Conservation (phyloP, 2,888 invertebrate genomes). For the Galerucella nymphaeae region DNA sequence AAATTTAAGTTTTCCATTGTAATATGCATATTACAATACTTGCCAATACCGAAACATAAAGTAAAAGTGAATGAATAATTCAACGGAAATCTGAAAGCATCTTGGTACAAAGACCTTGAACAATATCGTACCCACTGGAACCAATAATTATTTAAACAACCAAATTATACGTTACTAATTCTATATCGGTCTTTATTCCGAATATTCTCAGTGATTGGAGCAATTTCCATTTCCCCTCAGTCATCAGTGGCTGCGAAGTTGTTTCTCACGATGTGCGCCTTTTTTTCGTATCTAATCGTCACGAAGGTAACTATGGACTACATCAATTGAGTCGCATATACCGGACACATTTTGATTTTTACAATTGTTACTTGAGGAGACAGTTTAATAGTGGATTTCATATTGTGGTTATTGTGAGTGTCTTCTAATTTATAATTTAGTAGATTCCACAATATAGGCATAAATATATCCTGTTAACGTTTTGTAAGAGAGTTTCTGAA, state of each 20-base stretch:
- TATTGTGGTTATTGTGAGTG: too few relatives aligned
- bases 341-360: not conserved
- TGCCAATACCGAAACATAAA: not conserved
- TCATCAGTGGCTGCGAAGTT: slow-evolving; percentile 21
- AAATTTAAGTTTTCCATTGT: too few relatives aligned
- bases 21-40: too few relatives aligned
- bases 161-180: slow-evolving; percentile 21
- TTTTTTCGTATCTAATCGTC: not conserved
- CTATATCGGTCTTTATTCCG: slow-evolving; percentile 20
- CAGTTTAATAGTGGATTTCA: too few relatives aligned
- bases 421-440: too few relatives aligned
- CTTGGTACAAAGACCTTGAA: slow-evolving; percentile 27
- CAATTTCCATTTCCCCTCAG: slow-evolving; percentile 28
- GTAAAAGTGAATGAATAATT: not conserved
- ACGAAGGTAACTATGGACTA: not conserved
- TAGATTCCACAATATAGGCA: too few relatives aligned
- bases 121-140: slow-evolving; percentile 25
- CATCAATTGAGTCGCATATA: not conserved
- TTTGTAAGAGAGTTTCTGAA: too few relatives aligned
- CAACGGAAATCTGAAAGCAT: not conserved
- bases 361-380: too few relatives aligned
- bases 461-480: too few relatives aligned
- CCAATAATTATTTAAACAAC: slow-evolving; percentile 7
- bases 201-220: slow-evolving; percentile 35
- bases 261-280: slow-evolving; percentile 27